phyloP scores from a whole-genome alignment of 2,888 invertebrate species.

The Nemapogon koenigi region DNA sequence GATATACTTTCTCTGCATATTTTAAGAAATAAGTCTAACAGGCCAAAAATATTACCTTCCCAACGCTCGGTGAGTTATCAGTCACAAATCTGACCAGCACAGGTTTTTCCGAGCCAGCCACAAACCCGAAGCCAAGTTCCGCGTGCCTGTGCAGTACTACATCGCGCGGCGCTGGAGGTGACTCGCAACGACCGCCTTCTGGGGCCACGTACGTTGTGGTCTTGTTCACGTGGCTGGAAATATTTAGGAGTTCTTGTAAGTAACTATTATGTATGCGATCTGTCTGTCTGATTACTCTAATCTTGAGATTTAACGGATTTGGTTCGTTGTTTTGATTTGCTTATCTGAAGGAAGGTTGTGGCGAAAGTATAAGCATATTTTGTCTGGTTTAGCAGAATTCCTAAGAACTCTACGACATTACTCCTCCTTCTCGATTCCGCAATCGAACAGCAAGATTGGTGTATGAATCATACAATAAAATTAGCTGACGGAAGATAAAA shows the following conservation, averaged over 20 bases:
- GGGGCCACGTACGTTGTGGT: slow-evolving; percentile 94
- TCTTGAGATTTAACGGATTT: too few species aligned
- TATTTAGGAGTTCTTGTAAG: not conserved
- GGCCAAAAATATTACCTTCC: slow-evolving; percentile 61
- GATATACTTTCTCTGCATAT: not conserved
- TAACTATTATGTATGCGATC: too few species aligned
- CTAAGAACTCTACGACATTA: too few species aligned
- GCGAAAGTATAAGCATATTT: too few species aligned
- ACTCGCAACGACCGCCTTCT: slow-evolving; percentile 67
- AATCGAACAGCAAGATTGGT: too few species aligned
- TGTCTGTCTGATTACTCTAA: too few species aligned
- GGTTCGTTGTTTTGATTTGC: too few species aligned
- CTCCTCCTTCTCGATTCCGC: too few species aligned
- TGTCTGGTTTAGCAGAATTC: too few species aligned
- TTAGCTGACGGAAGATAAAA: too few species aligned
- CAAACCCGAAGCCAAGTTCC: slow-evolving; percentile 90
- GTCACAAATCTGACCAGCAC: slow-evolving; percentile 90
- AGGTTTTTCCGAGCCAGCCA: slow-evolving; percentile 93
- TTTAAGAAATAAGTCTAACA: not conserved
- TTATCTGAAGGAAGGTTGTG: too few species aligned
- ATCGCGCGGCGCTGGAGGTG: slow-evolving; percentile 80
- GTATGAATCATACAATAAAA: too few species aligned
- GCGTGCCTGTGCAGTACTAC: slow-evolving; percentile 78
- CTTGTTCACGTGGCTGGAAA: slow-evolving; percentile 78
- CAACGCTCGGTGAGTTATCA: slow-evolving; percentile 90